These are phyloP conservation scores for Craseonycteris thonglongyai DNA, from an alignment of 2,113 vertebrate species.

Conservation along the genomic window DNA sequence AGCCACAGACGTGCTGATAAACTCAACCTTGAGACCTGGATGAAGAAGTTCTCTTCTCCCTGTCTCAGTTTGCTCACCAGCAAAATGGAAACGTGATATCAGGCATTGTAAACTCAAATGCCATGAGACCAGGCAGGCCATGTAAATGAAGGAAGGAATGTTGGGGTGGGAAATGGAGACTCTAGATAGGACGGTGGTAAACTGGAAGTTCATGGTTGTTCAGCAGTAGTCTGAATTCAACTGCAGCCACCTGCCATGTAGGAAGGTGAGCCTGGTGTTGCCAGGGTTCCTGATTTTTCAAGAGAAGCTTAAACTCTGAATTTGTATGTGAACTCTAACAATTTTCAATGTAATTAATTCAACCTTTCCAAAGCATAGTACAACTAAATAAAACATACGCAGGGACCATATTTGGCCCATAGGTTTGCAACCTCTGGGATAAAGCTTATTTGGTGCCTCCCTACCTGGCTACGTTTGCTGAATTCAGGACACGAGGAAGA, in stretches of 20 bases:
- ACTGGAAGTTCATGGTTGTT: background rate
- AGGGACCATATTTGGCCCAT: background rate
- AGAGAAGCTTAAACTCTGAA: background rate
- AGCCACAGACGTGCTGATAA: background rate
- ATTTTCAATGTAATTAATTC: background rate
- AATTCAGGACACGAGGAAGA: background rate
- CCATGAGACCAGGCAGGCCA: rapidly evolving
- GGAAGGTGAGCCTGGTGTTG: background rate
- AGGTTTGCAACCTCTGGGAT: background rate
- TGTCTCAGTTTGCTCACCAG: background rate
- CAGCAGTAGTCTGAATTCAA: background rate
- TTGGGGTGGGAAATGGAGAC: background rate
- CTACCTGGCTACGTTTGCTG: background rate
- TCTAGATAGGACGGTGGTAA: background rate
- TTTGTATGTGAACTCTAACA: background rate
- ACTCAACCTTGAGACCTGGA: background rate
- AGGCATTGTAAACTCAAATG: background rate
- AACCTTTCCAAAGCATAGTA: background rate
- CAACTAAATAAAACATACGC: background rate
- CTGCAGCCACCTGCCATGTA: background rate
- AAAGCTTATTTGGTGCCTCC: background rate
- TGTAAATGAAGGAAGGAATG: background rate
- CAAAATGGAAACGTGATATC: background rate
- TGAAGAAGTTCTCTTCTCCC: background rate
- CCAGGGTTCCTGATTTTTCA: background rate